phyloP scores from a whole-genome alignment of 2,797 vertebrate genomes.

The Coranthus polyacanthus region DNA sequence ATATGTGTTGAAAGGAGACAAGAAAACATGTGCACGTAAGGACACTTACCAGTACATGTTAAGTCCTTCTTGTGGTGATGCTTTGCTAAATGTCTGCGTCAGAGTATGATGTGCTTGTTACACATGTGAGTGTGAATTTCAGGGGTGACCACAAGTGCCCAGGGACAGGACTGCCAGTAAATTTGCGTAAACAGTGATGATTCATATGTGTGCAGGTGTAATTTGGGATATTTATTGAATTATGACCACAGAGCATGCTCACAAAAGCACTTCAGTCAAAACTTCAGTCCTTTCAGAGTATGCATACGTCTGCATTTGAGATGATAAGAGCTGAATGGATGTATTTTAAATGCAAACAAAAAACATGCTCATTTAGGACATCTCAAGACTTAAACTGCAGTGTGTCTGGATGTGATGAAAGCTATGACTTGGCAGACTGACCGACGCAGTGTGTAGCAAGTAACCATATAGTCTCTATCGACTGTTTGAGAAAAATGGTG shows the following conservation, averaged over 20 bases:
- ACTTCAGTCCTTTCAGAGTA: not conserved
- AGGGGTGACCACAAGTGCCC: conserved; percentile 67
- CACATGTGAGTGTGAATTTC: conserved; percentile 6
- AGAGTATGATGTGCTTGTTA: not conserved
- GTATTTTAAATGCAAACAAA: too few species aligned
- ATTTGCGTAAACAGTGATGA: conserved; percentile 65
- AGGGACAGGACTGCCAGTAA: conserved; percentile 78
- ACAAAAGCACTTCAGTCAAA: conserved; percentile 9
- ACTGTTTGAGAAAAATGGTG: too few species aligned
- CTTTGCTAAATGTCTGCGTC: too few species aligned
- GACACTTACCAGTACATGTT: not conserved
- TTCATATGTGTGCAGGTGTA: conserved; percentile 74
- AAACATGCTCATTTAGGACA: too few species aligned
- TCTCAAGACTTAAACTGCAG: too few species aligned
- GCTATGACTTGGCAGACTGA: too few species aligned
- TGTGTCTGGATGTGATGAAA: too few species aligned
- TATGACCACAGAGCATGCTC: conserved; percentile 74
- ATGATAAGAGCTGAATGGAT: too few species aligned
- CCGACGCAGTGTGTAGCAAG: too few species aligned
- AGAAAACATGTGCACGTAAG: conserved; percentile 81
- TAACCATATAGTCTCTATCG: too few species aligned
- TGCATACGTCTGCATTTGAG: not conserved
- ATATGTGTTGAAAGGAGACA: conserved; percentile 77
- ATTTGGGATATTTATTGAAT: conserved; percentile 76
- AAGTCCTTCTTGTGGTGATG: not conserved